These are phyloP conservation scores for Cephus pulcher DNA, from an alignment of 2,888 invertebrate genomes.

Conservation along the genomic window DNA sequence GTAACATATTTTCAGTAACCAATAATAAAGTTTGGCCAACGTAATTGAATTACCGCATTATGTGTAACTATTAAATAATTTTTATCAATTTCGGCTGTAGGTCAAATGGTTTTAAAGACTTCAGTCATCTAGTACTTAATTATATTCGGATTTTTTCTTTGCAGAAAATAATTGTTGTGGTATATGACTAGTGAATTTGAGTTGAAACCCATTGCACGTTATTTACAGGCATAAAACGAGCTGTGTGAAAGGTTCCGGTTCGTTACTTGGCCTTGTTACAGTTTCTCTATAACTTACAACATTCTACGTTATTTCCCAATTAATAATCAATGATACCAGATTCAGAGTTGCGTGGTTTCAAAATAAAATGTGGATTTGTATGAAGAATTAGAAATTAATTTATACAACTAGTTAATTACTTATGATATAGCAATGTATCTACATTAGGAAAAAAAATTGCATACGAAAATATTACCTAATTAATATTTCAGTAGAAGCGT, in stretches of 20 bases:
- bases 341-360: neutral
- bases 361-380: neutral
- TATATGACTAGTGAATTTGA: neutral
- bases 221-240: neutral
- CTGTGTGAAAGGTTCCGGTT: constrained; percentile 4
- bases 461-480: neutral
- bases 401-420: neutral
- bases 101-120: neutral
- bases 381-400: neutral
- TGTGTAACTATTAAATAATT: neutral
- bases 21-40: neutral
- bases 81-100: neutral
- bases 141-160: neutral
- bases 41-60: neutral
- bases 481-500: neutral
- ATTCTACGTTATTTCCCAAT: constrained; percentile 17
- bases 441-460: neutral
- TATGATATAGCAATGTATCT: neutral
- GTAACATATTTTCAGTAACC: neutral
- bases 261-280: constrained; percentile 26
- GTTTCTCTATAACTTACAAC: constrained; percentile 14
- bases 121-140: neutral
- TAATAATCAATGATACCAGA: constrained; percentile 8
- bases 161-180: neutral
- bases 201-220: neutral